A percentile compares a stretch with the other conserved stretches of the same genome.
These are phyloP conservation scores for Anorthoa munda DNA, from an alignment of 2,888 invertebrate genomes.

Conservation along the genomic window DNA sequence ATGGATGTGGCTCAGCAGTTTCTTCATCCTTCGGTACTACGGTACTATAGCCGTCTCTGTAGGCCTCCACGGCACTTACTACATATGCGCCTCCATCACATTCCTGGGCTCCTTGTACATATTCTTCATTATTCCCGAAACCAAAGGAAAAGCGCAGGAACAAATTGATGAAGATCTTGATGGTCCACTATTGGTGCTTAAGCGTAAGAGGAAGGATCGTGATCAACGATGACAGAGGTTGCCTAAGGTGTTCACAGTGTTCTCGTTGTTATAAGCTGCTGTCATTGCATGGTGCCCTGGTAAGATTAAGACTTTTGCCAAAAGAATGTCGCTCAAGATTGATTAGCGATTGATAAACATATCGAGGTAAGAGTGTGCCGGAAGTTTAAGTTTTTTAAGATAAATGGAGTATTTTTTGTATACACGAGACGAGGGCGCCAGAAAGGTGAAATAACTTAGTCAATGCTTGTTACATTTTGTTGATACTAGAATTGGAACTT, in stretches of 20 bases:
- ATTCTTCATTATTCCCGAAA: slow-evolving; percentile 81
- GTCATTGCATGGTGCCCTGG: slow-evolving; percentile 51
- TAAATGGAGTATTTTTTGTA: slow-evolving; percentile 21
- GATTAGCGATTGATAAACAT: slow-evolving; percentile 58
- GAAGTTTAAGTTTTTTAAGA: slow-evolving; percentile 11
- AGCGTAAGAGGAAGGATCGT: slow-evolving; percentile 67
- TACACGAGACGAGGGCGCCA: not conserved
- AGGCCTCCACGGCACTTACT: slow-evolving; percentile 86
- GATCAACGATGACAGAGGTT: slow-evolving; percentile 80
- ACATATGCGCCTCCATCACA: slow-evolving; percentile 83
- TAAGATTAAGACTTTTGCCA: slow-evolving; percentile 50
- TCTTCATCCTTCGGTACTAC: slow-evolving; percentile 86
- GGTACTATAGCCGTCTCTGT: slow-evolving; percentile 80
- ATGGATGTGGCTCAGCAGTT: slow-evolving; percentile 88
- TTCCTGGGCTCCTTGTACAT: slow-evolving; percentile 83
- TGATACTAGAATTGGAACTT: too few relatives aligned
- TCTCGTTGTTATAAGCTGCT: slow-evolving; percentile 54
- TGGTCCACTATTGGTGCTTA: slow-evolving; percentile 77
- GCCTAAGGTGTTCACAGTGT: slow-evolving; percentile 68
- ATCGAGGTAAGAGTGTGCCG: slow-evolving; percentile 50
- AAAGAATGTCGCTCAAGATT: slow-evolving; percentile 59
- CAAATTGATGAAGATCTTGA: slow-evolving; percentile 82
- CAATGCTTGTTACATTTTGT: not conserved
- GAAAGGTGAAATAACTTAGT: slow-evolving; percentile 16
- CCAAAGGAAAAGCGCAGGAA: slow-evolving; percentile 82